Conservation (phyloP, 1,140 invertebrate species). For the Chrysopa pallens region DNA sequence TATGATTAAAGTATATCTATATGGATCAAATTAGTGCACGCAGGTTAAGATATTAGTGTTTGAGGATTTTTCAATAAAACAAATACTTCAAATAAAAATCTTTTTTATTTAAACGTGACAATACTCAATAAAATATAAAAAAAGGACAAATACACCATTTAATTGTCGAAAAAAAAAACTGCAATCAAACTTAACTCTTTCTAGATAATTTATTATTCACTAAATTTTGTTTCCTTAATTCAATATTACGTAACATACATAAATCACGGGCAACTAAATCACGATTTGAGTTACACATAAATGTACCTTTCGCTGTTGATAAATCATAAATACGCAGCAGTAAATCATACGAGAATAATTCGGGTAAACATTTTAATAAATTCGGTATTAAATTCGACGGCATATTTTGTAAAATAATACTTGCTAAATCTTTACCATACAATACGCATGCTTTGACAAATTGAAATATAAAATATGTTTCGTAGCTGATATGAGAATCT, state of each 20-base stretch:
- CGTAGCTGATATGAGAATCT: constrained; percentile 58
- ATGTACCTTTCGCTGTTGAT: constrained; percentile 35
- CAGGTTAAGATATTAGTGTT: no score
- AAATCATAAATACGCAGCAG: constrained; percentile 63
- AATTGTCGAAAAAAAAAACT: no score
- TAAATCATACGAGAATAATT: constrained; percentile 51
- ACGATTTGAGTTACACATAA: constrained; percentile 16
- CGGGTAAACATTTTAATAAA: constrained; percentile 58
- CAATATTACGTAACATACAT: constrained; percentile 61
- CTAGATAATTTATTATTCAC: no score
- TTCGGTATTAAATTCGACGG: constrained; percentile 57
- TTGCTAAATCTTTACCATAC: constrained; percentile 56
- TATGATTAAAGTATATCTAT: no score
- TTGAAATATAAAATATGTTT: constrained; percentile 70
- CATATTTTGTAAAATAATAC: constrained; percentile 61
- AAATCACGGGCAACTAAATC: constrained; percentile 65
- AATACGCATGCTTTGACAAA: constrained; percentile 63
- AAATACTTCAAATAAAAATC: no score
- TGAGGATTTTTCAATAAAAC: no score
- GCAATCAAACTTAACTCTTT: no score
- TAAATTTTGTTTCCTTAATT: constrained; percentile 25
- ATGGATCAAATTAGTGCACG: no score
- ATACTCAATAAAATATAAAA: no score
- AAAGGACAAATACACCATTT: no score
- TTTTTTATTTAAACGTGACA: no score